A percentile compares a stretch with the other conserved stretches of the same genome.
phyloP scores from a whole-genome alignment of 2,113 vertebrate genomes.

The Myocastor coypus region DNA sequence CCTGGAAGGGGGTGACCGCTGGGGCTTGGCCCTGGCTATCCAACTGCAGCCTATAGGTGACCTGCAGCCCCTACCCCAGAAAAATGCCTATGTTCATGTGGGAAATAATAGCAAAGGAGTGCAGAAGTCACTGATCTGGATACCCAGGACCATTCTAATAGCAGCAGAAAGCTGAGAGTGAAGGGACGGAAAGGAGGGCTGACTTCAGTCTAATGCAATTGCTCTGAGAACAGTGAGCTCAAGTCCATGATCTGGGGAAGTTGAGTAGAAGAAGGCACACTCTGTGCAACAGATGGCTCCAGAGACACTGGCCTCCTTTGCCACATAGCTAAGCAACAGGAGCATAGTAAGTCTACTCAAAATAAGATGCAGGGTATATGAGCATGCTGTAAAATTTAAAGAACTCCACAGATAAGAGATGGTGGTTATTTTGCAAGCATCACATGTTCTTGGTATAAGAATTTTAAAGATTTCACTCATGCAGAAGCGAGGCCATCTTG shows the following conservation, averaged over 20 bases:
- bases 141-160: neutral
- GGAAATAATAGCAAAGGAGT: neutral
- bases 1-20: rapidly evolving
- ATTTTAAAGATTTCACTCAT: neutral
- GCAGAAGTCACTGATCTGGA: neutral
- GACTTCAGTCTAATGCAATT: conserved; percentile 7
- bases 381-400: conserved; percentile 37
- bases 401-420: neutral
- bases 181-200: neutral
- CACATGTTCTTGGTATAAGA: neutral
- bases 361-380: neutral
- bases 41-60: neutral
- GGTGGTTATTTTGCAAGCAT: neutral
- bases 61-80: rapidly evolving
- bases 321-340: neutral
- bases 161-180: neutral
- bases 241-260: neutral
- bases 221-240: neutral
- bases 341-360: neutral
- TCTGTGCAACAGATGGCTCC: neutral
- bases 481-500: neutral
- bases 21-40: neutral
- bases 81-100: neutral
- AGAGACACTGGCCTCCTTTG: neutral
- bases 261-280: neutral